Conservation (phyloP, 2,888 invertebrate genomes). For the Erynnis tages region DNA sequence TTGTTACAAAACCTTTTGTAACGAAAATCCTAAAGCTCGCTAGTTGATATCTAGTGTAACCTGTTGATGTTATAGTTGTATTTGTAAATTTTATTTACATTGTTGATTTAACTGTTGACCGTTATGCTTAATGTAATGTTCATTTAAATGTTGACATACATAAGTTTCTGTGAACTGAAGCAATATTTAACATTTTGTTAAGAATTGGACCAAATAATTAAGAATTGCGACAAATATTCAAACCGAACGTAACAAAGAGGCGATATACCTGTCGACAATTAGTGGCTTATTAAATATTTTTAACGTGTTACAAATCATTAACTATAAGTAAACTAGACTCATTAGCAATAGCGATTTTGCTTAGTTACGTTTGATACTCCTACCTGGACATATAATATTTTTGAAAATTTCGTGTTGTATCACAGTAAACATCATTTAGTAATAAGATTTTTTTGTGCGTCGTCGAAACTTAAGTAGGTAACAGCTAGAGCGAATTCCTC, state of each 20-base stretch:
- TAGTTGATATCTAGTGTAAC: neutral
- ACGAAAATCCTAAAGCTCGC: no score
- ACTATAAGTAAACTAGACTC: conserved; percentile 11
- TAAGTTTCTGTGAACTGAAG: neutral
- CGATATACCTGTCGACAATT: conserved; percentile 8
- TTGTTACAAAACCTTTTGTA: no score
- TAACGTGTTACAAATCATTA: conserved; percentile 13
- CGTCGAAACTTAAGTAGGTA: conserved; percentile 24
- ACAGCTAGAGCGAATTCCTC: conserved; percentile 37
- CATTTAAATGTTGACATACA: neutral
- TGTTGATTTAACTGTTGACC: neutral
- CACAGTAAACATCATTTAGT: conserved; percentile 3
- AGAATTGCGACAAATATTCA: conserved; percentile 4
- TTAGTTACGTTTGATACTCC: conserved; percentile 11
- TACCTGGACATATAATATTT: conserved; percentile 17
- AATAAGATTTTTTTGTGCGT: conserved; percentile 14
- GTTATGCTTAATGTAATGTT: neutral
- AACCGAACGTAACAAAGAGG: conserved; percentile 13
- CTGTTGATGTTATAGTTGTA: neutral
- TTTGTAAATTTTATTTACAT: neutral
- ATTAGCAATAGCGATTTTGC: conserved; percentile 16
- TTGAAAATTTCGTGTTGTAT: conserved; percentile 18
- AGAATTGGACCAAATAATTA: conserved; percentile 1
- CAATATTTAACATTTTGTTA: neutral
- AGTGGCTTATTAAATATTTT: conserved; percentile 21